These are phyloP conservation scores for Platycnemis pennipes DNA, from an alignment of 2,888 invertebrate genomes.

Conservation along the genomic window DNA sequence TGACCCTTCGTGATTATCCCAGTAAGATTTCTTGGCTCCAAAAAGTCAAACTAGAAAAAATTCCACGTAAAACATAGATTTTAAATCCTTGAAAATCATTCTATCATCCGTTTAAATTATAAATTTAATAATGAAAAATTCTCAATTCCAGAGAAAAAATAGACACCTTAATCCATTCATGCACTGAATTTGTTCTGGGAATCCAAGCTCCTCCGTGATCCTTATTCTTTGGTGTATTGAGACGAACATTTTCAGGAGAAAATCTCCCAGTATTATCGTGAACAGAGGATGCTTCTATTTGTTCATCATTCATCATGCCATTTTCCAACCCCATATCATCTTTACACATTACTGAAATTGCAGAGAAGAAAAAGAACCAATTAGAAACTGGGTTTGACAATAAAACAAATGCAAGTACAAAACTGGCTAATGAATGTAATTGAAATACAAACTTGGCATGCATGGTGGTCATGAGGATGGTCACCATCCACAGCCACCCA, in stretches of 20 bases:
- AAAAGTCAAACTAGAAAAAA: slow-evolving; percentile 86
- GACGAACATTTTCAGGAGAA: slow-evolving; percentile 78
- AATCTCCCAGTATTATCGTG: slow-evolving; percentile 74
- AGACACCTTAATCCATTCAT: slow-evolving; percentile 85
- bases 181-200: slow-evolving; percentile 84
- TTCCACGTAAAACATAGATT: slow-evolving; percentile 74
- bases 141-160: slow-evolving; percentile 11
- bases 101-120: neutral
- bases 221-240: slow-evolving; percentile 77
- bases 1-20: slow-evolving; percentile 87
- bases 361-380: too few relatives aligned
- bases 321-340: slow-evolving; percentile 88
- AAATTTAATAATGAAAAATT: slow-evolving; percentile 8
- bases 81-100: slow-evolving; percentile 70
- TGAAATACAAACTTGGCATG: too few relatives aligned
- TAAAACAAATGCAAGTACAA: too few relatives aligned
- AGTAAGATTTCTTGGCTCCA: slow-evolving; percentile 87
- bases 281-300: slow-evolving; percentile 85
- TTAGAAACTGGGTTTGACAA: too few relatives aligned
- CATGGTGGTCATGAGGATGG: too few relatives aligned
- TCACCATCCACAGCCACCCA: too few relatives aligned
- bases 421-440: too few relatives aligned
- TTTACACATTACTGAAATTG: slow-evolving; percentile 82
- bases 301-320: slow-evolving; percentile 82
- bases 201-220: slow-evolving; percentile 82